Percentiles rank a stretch among this genome's conserved stretches.
These are phyloP conservation scores for Acrobeloides nanus DNA, from an alignment of 2,888 invertebrate species.

Conservation along the genomic window DNA sequence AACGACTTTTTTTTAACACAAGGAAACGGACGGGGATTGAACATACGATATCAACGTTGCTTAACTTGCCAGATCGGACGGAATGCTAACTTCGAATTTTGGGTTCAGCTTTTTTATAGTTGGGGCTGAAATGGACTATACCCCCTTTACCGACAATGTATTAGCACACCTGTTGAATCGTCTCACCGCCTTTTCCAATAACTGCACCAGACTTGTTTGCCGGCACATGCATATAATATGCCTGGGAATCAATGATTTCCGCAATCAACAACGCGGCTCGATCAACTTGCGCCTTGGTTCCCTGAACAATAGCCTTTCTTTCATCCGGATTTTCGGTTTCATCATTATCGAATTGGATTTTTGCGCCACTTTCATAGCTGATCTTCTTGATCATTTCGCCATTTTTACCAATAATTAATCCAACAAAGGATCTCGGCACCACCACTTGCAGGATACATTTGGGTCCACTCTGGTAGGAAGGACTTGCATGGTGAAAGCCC, in stretches of 20 bases:
- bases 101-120: too few species aligned
- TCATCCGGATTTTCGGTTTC: conserved; percentile 71
- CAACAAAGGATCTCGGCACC: conserved; percentile 84
- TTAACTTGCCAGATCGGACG: too few species aligned
- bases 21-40: too few species aligned
- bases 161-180: conserved; percentile 67
- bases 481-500: conserved; percentile 17
- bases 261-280: conserved; percentile 38
- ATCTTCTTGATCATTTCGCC: conserved; percentile 96
- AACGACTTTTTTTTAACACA: too few species aligned
- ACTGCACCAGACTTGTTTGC: conserved; percentile 90
- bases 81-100: too few species aligned
- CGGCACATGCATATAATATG: conserved; percentile 66
- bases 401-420: conserved; percentile 90
- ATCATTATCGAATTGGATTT: conserved; percentile 77
- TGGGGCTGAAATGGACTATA: too few species aligned
- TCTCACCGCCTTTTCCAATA: conserved; percentile 92
- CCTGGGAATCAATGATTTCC: conserved; percentile 36
- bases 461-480: conserved; percentile 52
- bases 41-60: too few species aligned
- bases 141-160: too few species aligned
- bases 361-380: conserved; percentile 83
- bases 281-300: conserved; percentile 65
- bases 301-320: conserved; percentile 77
- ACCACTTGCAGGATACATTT: conserved; percentile 60